Percentiles rank a stretch among this genome's conserved stretches.
phyloP scores from a whole-genome alignment of 2,113 vertebrate genomes.

The Verasper variegatus region DNA sequence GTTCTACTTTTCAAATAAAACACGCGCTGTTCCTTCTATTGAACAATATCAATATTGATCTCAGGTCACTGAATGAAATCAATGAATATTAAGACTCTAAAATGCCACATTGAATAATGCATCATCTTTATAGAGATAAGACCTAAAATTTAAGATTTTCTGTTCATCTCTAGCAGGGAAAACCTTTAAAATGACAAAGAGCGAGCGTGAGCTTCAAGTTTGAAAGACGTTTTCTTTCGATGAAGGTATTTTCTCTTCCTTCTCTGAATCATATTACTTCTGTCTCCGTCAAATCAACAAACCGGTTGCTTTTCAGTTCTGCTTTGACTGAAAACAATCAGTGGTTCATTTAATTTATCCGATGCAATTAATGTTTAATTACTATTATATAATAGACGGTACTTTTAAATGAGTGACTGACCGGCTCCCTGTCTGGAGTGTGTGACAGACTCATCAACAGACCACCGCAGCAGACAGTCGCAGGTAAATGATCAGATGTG shows the following conservation, averaged over 20 bases:
- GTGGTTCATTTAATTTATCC: too few species aligned
- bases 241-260: too few species aligned
- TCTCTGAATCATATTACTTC: background rate
- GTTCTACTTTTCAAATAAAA: too few species aligned
- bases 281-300: background rate
- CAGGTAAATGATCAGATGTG: constrained; percentile 17
- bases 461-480: background rate
- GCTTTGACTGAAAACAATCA: background rate
- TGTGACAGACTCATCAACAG: background rate
- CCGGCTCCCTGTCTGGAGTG: background rate
- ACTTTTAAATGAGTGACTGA: background rate
- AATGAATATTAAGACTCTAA: background rate
- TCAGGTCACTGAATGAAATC: background rate
- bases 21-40: too few species aligned
- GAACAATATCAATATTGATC: background rate
- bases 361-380: too few species aligned
- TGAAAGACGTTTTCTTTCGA: too few species aligned
- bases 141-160: background rate
- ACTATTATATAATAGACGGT: background rate
- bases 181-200: background rate
- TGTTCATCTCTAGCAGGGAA: background rate
- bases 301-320: background rate
- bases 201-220: too few species aligned
- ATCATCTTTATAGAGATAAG: too few species aligned
- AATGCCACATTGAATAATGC: too few species aligned